phyloP scores from a whole-genome alignment of 2,797 vertebrate species.

The Enteromius paludinosus region DNA sequence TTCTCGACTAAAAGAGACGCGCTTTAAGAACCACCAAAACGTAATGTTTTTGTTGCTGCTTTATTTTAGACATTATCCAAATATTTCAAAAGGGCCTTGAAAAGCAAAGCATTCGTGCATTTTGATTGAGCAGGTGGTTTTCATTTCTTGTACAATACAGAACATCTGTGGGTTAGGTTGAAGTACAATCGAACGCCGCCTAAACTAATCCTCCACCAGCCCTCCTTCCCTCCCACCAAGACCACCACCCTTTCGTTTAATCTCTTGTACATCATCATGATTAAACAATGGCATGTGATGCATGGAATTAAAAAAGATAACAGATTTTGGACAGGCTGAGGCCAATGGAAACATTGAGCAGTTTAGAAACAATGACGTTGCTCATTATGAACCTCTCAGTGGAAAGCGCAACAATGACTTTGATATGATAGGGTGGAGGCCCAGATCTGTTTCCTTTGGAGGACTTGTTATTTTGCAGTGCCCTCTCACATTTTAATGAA shows the following conservation, averaged over 20 bases:
- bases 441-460: conserved; percentile 1
- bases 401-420: conserved; percentile 38
- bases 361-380: conserved; percentile 45
- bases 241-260: conserved; percentile 39
- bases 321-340: conserved; percentile 41
- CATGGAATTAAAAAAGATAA: conserved; percentile 61
- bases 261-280: conserved; percentile 50
- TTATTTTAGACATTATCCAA: conserved; percentile 55
- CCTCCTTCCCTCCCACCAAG: conserved; percentile 30
- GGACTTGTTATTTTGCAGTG: conserved; percentile 47
- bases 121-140: conserved; percentile 62
- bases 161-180: conserved; percentile 63
- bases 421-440: conserved; percentile 24
- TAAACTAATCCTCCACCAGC: conserved; percentile 41
- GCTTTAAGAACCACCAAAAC: conserved; percentile 55
- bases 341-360: conserved; percentile 45
- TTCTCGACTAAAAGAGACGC: conserved; percentile 56
- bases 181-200: conserved; percentile 37
- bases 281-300: conserved; percentile 58
- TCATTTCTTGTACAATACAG: conserved; percentile 62
- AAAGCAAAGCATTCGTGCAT: conserved; percentile 53
- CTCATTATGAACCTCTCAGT: conserved; percentile 20
- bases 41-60: conserved; percentile 45
- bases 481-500: conserved; percentile 42
- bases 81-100: conserved; percentile 59